Evolutionary conservation across 2,113 vertebrate species (phyloP).

Genomic region (Rhipidura dahli): DNA sequence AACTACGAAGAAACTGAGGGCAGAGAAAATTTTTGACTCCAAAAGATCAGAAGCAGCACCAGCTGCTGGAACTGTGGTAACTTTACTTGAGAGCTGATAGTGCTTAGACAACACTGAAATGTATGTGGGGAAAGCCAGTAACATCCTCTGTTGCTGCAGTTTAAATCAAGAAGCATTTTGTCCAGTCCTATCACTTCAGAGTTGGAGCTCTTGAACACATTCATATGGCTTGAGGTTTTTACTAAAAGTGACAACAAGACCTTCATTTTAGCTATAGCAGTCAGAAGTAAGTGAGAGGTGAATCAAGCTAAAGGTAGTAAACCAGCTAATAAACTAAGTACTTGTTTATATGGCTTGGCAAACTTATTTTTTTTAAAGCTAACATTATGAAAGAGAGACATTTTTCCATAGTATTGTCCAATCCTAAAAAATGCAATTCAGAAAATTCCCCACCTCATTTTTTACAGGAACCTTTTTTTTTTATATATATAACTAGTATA

Average conservation of each 20-base stretch:
- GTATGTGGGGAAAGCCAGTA: not conserved
- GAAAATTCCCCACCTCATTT: not conserved
- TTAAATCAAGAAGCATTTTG: not conserved
- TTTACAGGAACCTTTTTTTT: not conserved
- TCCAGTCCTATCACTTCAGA: not conserved
- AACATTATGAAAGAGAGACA: not conserved
- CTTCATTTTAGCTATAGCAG: not conserved
- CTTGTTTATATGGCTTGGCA: not conserved
- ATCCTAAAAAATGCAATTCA: not conserved
- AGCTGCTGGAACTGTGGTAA: not conserved
- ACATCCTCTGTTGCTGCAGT: not conserved
- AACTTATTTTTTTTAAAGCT: not conserved
- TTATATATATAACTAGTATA: not conserved
- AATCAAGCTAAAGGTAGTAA: not conserved
- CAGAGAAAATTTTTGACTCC: not conserved
- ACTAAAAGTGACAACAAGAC: not conserved
- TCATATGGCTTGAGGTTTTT: not conserved
- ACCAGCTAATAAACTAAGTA: no score
- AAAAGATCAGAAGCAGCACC: not conserved
- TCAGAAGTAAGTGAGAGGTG: not conserved
- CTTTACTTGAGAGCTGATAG: not conserved
- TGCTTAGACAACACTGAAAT: not conserved
- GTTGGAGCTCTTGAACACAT: not conserved
- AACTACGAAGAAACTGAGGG: not conserved
- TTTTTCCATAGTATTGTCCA: not conserved